These are phyloP conservation scores for Chionoecetes opilio DNA, from an alignment of 1,140 invertebrate species.

Conservation along the genomic window DNA sequence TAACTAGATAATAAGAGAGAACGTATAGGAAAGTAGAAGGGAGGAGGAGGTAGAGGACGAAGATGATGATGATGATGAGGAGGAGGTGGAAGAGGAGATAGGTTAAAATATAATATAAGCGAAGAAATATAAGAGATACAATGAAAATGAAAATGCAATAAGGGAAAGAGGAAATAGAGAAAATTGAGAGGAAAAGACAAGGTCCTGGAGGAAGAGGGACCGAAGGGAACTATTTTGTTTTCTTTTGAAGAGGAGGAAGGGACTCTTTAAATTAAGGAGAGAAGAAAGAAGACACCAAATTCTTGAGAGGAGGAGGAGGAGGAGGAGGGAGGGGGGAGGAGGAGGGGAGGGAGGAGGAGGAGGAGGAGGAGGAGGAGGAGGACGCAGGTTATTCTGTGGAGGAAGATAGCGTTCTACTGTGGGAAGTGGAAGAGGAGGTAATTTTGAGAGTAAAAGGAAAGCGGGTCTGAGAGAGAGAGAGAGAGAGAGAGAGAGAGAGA, in stretches of 20 bases:
- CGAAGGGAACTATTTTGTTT: background rate
- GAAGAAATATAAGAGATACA: background rate
- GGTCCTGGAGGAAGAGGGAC: background rate
- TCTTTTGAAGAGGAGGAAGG: conserved; percentile 6
- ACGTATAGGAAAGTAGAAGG: no score
- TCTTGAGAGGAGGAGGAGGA: background rate
- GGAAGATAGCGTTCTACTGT: background rate
- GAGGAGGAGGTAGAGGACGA: no score
- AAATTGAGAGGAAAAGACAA: background rate
- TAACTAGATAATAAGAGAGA: no score
- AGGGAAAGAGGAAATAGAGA: background rate
- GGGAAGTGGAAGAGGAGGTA: background rate
- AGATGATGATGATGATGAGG: no score
- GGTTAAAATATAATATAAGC: background rate
- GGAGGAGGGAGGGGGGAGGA: no score
- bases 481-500: no score
- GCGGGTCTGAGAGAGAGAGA: no score
- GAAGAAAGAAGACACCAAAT: no score
- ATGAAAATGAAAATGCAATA: background rate
- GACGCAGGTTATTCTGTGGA: background rate
- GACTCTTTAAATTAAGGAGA: no score
- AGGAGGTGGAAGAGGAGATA: background rate
- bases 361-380: background rate
- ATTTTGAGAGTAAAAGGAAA: background rate
- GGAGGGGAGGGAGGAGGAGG: background rate